A percentile compares a stretch with the other conserved stretches of the same genome.
phyloP scores from a whole-genome alignment of 1,140 invertebrate genomes.

The Penaeus japonicus region DNA sequence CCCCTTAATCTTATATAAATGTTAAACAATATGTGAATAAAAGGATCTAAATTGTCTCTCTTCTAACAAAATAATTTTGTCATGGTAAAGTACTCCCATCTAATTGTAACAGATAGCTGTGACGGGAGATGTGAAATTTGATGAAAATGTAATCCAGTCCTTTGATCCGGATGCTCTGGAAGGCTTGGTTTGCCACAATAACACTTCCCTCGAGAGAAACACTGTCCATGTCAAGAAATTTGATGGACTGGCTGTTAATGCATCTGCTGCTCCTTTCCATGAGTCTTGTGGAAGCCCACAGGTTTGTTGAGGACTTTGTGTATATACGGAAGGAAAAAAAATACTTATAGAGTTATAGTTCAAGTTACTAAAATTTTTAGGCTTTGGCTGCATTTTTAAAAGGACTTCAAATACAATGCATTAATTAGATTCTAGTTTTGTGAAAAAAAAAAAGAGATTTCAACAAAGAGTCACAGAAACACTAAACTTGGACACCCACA shows the following conservation, averaged over 20 bases:
- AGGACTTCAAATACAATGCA: too few relatives aligned
- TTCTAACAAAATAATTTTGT: too few relatives aligned
- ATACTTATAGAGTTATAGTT: not conserved
- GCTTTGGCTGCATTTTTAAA: too few relatives aligned
- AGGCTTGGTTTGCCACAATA: conserved; percentile 23
- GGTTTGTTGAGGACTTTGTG: not conserved
- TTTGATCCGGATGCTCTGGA: not conserved
- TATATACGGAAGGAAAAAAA: not conserved
- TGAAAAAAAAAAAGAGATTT: not conserved
- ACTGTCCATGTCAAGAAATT: not conserved
- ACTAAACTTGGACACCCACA: not conserved
- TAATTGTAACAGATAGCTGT: not conserved
- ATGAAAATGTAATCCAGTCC: not conserved
- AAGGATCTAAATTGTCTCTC: too few relatives aligned
- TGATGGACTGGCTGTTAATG: not conserved
- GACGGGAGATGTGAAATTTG: conserved; percentile 9
- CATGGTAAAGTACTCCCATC: not conserved
- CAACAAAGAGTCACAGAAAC: not conserved
- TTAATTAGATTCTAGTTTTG: too few relatives aligned
- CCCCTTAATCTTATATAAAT: too few relatives aligned
- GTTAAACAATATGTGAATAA: too few relatives aligned
- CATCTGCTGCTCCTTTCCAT: conserved; percentile 9
- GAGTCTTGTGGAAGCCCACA: conserved; percentile 28
- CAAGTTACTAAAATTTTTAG: too few relatives aligned
- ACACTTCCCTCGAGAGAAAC: conserved; percentile 16